Evolutionary conservation across 2,888 invertebrate species (phyloP).

Genomic region (Reticulitermes lucifugus): DNA sequence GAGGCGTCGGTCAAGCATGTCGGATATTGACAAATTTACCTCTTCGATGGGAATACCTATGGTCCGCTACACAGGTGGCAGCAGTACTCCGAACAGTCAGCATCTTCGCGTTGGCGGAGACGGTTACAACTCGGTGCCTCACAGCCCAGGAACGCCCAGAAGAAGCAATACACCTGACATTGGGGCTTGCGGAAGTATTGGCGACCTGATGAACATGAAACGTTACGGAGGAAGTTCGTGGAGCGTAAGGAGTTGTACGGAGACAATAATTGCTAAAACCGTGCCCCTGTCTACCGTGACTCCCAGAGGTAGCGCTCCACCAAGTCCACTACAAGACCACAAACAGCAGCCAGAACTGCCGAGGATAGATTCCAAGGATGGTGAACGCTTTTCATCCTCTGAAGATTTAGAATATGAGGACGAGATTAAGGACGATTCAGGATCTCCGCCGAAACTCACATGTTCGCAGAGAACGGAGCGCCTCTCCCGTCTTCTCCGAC

Average conservation of each 20-base stretch:
- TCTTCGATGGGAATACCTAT: slow-evolving; percentile 48
- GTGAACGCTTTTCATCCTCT: background rate
- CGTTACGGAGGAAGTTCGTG: slow-evolving; percentile 78
- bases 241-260: slow-evolving; percentile 73
- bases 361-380: background rate
- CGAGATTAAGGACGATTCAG: slow-evolving; percentile 18
- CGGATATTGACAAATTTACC: slow-evolving; percentile 76
- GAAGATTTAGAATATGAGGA: slow-evolving; percentile 3
- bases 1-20: slow-evolving; percentile 78
- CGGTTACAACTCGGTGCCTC: slow-evolving; percentile 66
- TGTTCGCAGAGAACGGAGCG: slow-evolving; percentile 77
- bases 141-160: slow-evolving; percentile 61
- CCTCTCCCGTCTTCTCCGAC: slow-evolving; percentile 75
- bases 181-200: slow-evolving; percentile 72
- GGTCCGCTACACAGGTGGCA: background rate
- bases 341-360: slow-evolving; percentile 3
- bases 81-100: background rate
- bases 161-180: slow-evolving; percentile 47
- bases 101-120: slow-evolving; percentile 34
- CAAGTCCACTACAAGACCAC: slow-evolving; percentile 63
- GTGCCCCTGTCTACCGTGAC: slow-evolving; percentile 81
- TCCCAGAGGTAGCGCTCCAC: slow-evolving; percentile 57
- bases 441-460: slow-evolving; percentile 64
- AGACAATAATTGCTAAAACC: slow-evolving; percentile 76
- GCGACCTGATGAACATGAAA: slow-evolving; percentile 82